phyloP scores from a whole-genome alignment of 2,797 vertebrate genomes.

The Danio jaintianensis region DNA sequence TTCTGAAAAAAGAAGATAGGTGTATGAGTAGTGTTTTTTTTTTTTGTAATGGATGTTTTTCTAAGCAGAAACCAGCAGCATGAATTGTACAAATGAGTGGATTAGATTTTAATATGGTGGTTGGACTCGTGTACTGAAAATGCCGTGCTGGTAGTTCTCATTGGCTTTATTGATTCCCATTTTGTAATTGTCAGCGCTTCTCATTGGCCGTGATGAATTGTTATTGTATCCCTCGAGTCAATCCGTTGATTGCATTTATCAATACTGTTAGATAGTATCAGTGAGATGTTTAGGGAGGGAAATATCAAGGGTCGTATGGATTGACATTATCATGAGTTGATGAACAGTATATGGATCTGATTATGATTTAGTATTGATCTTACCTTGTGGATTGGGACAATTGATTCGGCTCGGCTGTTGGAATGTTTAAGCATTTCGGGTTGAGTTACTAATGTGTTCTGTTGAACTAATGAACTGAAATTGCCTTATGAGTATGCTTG shows the following conservation, averaged over 20 bases:
- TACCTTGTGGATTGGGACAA: slow-evolving; percentile 8
- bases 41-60: slow-evolving; percentile 35
- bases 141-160: slow-evolving; percentile 67
- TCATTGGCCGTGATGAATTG: slow-evolving; percentile 70
- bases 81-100: slow-evolving; percentile 51
- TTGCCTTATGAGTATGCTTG: background rate
- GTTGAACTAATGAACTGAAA: slow-evolving; percentile 3
- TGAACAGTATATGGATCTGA: slow-evolving; percentile 53
- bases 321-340: slow-evolving; percentile 69
- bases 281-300: slow-evolving; percentile 52
- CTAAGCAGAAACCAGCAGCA: slow-evolving; percentile 33
- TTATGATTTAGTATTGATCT: slow-evolving; percentile 31
- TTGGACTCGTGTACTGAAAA: slow-evolving; percentile 68
- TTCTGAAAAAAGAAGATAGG: slow-evolving; percentile 5
- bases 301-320: slow-evolving; percentile 66
- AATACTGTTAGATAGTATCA: slow-evolving; percentile 72
- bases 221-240: slow-evolving; percentile 56
- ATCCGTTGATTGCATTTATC: slow-evolving; percentile 62
- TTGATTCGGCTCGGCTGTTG: background rate
- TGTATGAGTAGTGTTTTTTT: background rate
- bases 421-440: background rate
- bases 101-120: slow-evolving; percentile 65
- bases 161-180: slow-evolving; percentile 78
- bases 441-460: slow-evolving; percentile 11
- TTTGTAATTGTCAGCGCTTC: slow-evolving; percentile 71